These are phyloP conservation scores for Dromaius novaehollandiae DNA, from an alignment of 2,113 vertebrate genomes.

Conservation along the genomic window DNA sequence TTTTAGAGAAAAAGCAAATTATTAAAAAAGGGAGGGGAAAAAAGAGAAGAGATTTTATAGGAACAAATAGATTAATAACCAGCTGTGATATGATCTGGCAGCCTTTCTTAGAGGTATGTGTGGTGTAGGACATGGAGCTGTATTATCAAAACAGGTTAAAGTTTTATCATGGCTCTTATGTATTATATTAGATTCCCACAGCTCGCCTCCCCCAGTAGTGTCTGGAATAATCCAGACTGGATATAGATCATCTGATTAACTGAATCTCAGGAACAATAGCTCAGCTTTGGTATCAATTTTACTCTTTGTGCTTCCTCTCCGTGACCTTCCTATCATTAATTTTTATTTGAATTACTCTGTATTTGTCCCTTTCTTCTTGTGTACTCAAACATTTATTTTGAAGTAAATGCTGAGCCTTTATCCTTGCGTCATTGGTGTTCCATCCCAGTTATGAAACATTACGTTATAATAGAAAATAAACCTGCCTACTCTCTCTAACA, in stretches of 20 bases:
- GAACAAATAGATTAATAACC: conserved; percentile 55
- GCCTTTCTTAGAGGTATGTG: conserved; percentile 18
- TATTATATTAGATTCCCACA: conserved; percentile 10
- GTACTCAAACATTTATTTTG: neutral
- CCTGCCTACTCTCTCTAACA: neutral
- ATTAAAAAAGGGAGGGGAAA: neutral
- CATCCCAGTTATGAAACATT: neutral
- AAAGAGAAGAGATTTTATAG: neutral
- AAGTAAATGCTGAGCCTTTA: neutral
- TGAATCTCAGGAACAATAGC: conserved; percentile 16
- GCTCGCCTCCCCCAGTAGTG: neutral
- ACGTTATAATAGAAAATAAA: neutral
- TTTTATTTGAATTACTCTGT: neutral
- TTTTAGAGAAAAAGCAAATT: conserved; percentile 26
- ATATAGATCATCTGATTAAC: conserved; percentile 23
- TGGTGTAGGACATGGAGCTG: neutral
- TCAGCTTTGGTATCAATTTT: neutral
- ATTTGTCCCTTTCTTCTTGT: neutral
- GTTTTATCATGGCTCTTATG: neutral
- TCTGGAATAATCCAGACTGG: conserved; percentile 18
- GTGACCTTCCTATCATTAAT: neutral
- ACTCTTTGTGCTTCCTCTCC: neutral
- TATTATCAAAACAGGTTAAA: conserved; percentile 21
- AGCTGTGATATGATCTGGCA: neutral
- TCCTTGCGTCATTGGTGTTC: neutral